Evolutionary conservation across 2,888 invertebrate genomes (phyloP).

Genomic region (Oscheius myriophilus): DNA sequence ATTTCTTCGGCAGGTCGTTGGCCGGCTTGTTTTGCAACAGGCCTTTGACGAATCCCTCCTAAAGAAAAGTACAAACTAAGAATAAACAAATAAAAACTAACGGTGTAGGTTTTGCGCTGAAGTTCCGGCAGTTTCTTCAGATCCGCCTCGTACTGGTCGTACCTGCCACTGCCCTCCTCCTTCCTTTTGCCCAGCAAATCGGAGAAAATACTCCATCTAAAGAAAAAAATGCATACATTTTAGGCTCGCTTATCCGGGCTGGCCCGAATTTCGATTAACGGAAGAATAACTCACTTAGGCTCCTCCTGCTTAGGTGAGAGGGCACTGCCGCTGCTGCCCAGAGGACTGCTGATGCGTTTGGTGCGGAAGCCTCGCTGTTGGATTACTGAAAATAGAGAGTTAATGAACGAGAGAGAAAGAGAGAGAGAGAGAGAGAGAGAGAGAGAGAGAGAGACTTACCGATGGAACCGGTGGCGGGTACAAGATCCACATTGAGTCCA

Average conservation of each 20-base stretch:
- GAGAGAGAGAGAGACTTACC: slow-evolving; percentile 2
- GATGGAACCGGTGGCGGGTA: slow-evolving; percentile 15
- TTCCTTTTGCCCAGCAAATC: slow-evolving; percentile 28
- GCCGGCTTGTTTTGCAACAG: slow-evolving; percentile 39
- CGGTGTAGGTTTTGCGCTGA: slow-evolving; percentile 59
- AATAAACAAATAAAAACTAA: slow-evolving; percentile 27
- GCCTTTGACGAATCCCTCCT: slow-evolving; percentile 63
- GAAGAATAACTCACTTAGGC: slow-evolving; percentile 1
- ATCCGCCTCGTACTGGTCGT: slow-evolving; percentile 56
- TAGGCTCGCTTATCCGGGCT: background rate
- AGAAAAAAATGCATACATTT: background rate
- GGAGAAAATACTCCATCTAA: slow-evolving; percentile 26
- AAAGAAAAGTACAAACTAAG: slow-evolving; percentile 10
- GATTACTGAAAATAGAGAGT: slow-evolving; percentile 40
- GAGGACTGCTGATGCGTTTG: slow-evolving; percentile 18
- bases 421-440: background rate
- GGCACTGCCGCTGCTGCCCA: background rate
- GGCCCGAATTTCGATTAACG: too few species aligned
- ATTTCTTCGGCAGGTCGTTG: slow-evolving; percentile 41
- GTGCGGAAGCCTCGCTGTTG: slow-evolving; percentile 58
- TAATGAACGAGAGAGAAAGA: background rate
- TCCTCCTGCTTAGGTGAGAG: background rate
- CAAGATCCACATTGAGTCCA: slow-evolving; percentile 6
- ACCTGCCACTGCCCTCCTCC: slow-evolving; percentile 40
- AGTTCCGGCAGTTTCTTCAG: slow-evolving; percentile 59